Evolutionary conservation across 1,140 invertebrate genomes (phyloP).

Genomic region (Andrena cerasifolii): DNA sequence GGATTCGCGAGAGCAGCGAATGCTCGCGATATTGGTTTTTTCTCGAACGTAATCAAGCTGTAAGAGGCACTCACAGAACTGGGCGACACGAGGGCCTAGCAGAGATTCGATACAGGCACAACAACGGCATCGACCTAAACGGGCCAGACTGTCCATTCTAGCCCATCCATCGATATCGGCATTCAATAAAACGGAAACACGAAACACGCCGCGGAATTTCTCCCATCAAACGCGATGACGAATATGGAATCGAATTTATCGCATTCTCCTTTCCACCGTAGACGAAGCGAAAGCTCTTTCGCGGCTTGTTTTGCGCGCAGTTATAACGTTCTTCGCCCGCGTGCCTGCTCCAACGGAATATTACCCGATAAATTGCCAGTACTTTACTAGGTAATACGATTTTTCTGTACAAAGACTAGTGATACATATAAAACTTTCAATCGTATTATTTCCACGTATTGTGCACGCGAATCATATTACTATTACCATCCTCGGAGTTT

Average conservation of each 20-base stretch:
- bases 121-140: neutral
- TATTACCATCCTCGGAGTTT: neutral
- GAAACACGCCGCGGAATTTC: constrained; percentile 36
- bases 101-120: constrained; percentile 25
- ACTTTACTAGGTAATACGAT: constrained; percentile 14
- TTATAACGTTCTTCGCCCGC: neutral
- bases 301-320: neutral
- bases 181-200: constrained; percentile 45
- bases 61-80: constrained; percentile 30
- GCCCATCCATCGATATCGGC: constrained; percentile 47
- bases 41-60: constrained; percentile 40
- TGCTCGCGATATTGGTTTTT: constrained; percentile 16
- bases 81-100: constrained; percentile 30
- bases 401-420: neutral
- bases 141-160: neutral
- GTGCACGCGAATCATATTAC: neutral
- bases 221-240: constrained; percentile 42
- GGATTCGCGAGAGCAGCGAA: constrained; percentile 13
- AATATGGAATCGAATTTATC: constrained; percentile 49
- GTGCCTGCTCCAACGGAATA: neutral
- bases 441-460: neutral
- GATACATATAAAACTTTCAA: neutral
- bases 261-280: neutral
- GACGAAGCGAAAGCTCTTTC: neutral
- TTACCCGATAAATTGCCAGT: constrained; percentile 30